These are phyloP conservation scores for Calliphora vomitoria DNA, from an alignment of 2,888 invertebrate species.

Conservation along the genomic window DNA sequence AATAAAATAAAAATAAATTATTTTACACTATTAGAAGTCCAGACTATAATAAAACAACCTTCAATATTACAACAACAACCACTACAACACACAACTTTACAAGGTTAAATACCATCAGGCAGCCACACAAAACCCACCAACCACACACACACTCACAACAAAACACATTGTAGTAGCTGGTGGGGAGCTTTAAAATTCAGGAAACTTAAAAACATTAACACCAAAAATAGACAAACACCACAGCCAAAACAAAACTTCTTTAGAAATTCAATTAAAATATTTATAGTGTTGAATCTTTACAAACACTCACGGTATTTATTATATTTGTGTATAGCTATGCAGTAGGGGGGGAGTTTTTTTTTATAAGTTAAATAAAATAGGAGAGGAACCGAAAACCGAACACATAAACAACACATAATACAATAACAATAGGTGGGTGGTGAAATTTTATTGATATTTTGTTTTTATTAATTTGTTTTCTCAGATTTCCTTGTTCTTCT, in stretches of 20 bases:
- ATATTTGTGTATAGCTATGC: background rate
- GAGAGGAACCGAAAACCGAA: background rate
- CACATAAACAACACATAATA: background rate
- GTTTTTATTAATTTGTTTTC: slow-evolving; percentile 30
- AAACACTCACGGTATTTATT: background rate
- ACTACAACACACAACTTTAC: slow-evolving; percentile 11
- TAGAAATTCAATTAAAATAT: background rate
- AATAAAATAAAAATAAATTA: too few species aligned
- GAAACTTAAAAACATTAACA: slow-evolving; percentile 31
- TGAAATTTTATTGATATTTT: slow-evolving; percentile 61
- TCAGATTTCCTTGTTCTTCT: slow-evolving; percentile 6
- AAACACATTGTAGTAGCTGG: background rate
- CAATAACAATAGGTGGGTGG: slow-evolving; percentile 64
- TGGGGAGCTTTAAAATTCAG: background rate
- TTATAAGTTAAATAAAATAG: background rate
- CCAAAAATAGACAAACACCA: background rate
- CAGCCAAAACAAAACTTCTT: slow-evolving; percentile 5
- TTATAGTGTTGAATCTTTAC: background rate
- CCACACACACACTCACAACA: background rate
- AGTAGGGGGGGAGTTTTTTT: slow-evolving; percentile 7
- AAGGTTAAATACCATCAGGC: slow-evolving; percentile 51
- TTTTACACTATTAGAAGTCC: slow-evolving; percentile 45
- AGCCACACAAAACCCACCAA: background rate
- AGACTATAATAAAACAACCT: slow-evolving; percentile 54
- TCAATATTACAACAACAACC: slow-evolving; percentile 35